Percentiles rank a stretch among this genome's conserved stretches.
Evolutionary conservation across 2,797 vertebrate species (phyloP).

Genomic region (Cynopterus sphinx): DNA sequence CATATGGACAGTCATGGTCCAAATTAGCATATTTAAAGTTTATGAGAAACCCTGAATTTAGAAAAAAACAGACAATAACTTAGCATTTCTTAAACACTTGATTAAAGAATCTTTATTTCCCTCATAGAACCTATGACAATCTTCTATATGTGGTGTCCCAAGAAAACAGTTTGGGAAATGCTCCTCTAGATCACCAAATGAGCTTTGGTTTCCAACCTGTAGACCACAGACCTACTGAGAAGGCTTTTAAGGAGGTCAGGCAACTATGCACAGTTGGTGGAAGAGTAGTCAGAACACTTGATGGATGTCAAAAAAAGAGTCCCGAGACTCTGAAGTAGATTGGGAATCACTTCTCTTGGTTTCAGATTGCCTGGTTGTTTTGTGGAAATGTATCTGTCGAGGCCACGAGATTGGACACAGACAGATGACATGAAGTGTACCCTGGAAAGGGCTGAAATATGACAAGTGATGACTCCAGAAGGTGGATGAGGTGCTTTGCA

Average conservation of each 20-base stretch:
- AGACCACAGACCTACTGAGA: background rate
- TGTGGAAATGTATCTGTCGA: background rate
- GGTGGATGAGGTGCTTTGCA: background rate
- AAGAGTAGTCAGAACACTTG: background rate
- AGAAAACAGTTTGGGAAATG: background rate
- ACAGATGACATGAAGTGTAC: background rate
- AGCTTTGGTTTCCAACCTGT: background rate
- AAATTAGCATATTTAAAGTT: background rate
- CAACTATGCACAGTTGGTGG: background rate
- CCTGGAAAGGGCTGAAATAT: background rate
- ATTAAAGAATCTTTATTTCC: slow-evolving; percentile 6
- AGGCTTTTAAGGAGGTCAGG: background rate
- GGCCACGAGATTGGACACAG: background rate
- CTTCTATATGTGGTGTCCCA: background rate
- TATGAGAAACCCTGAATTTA: background rate
- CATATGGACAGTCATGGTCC: background rate
- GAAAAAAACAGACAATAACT: background rate
- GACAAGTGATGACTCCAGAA: slow-evolving; percentile 7
- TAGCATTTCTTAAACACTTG: background rate
- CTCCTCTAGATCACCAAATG: background rate
- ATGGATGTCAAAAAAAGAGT: background rate
- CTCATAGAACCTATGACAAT: background rate
- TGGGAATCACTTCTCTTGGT: background rate
- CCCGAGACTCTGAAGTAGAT: background rate
- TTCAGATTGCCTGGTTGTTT: background rate